Evolutionary conservation across 2,797 vertebrate genomes (phyloP).

Genomic region (Fundulus diaphanus): DNA sequence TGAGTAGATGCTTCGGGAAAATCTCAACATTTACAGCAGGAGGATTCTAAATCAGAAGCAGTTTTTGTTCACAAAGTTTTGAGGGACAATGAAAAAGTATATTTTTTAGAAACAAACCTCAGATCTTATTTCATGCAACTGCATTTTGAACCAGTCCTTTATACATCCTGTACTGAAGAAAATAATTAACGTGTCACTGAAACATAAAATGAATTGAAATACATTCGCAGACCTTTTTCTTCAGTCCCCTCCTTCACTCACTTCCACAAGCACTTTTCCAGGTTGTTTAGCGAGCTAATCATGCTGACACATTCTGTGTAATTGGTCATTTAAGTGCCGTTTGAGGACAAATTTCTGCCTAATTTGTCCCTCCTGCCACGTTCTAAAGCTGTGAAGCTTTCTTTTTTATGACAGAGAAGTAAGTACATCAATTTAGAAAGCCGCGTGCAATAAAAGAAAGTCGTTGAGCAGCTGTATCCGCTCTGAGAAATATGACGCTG

Average conservation of each 20-base stretch:
- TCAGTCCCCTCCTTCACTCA: not conserved
- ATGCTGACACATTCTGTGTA: constrained; percentile 5
- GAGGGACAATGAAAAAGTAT: not conserved
- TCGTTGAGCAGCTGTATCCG: constrained; percentile 7
- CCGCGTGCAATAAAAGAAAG: not conserved
- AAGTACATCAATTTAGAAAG: constrained; percentile 13
- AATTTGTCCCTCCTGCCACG: constrained; percentile 16
- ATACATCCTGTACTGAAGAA: not conserved
- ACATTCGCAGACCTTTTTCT: not conserved
- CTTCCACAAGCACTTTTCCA: not conserved
- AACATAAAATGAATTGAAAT: constrained; percentile 1
- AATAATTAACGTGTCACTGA: constrained; percentile 8
- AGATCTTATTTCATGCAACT: not conserved
- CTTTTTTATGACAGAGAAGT: not conserved
- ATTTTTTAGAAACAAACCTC: not conserved
- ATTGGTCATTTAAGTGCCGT: constrained; percentile 8
- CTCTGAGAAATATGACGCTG: constrained; percentile 28
- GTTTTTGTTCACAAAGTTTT: constrained; percentile 4
- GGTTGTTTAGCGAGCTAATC: constrained; percentile 2
- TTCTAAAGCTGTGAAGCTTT: constrained; percentile 24
- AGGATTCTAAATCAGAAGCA: not conserved
- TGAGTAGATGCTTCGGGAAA: not conserved
- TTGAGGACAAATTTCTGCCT: constrained; percentile 1
- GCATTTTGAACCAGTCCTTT: not conserved
- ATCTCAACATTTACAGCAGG: not conserved